These are phyloP conservation scores for Mastigias papua DNA, from an alignment of 30 jellyfish, hydroid and myxozoan genomes.

Conservation along the genomic window DNA sequence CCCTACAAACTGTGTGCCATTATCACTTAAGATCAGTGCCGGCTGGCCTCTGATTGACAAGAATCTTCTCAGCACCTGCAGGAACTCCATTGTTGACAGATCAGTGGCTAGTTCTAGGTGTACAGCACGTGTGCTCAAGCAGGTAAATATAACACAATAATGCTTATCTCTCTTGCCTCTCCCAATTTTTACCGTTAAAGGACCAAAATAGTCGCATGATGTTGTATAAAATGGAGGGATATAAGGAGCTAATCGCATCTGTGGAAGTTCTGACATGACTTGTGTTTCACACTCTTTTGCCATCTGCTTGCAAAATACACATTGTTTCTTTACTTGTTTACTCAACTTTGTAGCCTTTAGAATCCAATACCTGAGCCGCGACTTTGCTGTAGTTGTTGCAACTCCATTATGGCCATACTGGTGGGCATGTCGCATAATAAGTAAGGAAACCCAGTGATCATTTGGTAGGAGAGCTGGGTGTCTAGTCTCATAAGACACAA, in stretches of 20 bases:
- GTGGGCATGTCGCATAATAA: constrained; percentile 54
- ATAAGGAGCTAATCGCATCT: constrained; percentile 55
- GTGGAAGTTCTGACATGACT: constrained; percentile 61
- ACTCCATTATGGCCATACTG: constrained; percentile 62
- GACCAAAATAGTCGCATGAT: constrained; percentile 72
- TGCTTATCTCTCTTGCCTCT: constrained; percentile 62
- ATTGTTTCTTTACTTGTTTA: constrained; percentile 45
- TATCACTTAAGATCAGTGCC: constrained; percentile 63
- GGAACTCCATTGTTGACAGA: constrained; percentile 57
- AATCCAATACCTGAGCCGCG: constrained; percentile 57
- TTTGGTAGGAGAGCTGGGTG: constrained; percentile 71
- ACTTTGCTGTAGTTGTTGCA: constrained; percentile 61
- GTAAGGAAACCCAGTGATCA: constrained; percentile 44
- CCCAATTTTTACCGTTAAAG: constrained; percentile 51
- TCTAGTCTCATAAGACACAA: constrained; percentile 57
- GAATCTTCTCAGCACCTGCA: constrained; percentile 76
- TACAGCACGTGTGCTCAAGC: constrained; percentile 78
- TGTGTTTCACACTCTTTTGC: constrained; percentile 61
- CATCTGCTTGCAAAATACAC: constrained; percentile 59
- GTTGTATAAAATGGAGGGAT: constrained; percentile 75
- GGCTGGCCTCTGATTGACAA: constrained; percentile 74
- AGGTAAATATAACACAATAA: constrained; percentile 67
- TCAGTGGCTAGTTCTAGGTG: constrained; percentile 76
- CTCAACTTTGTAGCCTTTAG: constrained; percentile 50
- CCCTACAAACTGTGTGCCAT: constrained; percentile 76